These are phyloP conservation scores for Delphinapterus leucas DNA, from an alignment of 2,113 vertebrate species.

Conservation along the genomic window DNA sequence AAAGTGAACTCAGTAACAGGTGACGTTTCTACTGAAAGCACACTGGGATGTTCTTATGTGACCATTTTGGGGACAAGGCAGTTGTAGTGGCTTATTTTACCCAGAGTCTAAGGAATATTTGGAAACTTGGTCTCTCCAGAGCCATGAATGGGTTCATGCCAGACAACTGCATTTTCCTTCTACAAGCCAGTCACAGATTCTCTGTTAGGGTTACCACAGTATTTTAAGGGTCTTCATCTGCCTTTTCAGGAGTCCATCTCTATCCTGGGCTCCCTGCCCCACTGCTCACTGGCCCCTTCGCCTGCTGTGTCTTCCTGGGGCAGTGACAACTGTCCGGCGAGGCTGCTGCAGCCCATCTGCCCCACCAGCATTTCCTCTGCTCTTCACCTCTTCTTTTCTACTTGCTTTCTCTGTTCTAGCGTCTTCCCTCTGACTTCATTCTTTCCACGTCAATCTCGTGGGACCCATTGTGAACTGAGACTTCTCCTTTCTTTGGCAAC, in stretches of 20 bases:
- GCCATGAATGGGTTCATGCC: no score
- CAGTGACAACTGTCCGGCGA: fast-evolving
- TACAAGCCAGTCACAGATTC: not conserved
- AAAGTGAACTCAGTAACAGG: not conserved
- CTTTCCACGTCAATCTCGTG: not conserved
- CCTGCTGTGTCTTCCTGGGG: not conserved
- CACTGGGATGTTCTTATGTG: not conserved
- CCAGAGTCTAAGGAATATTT: not conserved
- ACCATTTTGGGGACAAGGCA: not conserved
- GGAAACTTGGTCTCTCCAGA: not conserved
- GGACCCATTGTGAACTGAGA: not conserved
- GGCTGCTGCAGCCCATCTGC: not conserved
- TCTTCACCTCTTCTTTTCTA: not conserved
- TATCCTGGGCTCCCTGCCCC: not conserved
- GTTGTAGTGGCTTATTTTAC: not conserved
- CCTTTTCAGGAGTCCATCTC: not conserved
- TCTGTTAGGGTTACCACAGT: not conserved
- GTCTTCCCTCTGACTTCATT: not conserved
- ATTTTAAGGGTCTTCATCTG: not conserved
- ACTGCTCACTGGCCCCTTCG: not conserved
- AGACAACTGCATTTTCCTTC: not conserved
- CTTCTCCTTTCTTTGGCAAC: not conserved
- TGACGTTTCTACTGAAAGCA: not conserved
- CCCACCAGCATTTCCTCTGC: not conserved
- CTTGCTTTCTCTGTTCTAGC: not conserved